These are phyloP conservation scores for Dicyrtoma fusca DNA, from an alignment of 2,888 invertebrate species.

Conservation along the genomic window DNA sequence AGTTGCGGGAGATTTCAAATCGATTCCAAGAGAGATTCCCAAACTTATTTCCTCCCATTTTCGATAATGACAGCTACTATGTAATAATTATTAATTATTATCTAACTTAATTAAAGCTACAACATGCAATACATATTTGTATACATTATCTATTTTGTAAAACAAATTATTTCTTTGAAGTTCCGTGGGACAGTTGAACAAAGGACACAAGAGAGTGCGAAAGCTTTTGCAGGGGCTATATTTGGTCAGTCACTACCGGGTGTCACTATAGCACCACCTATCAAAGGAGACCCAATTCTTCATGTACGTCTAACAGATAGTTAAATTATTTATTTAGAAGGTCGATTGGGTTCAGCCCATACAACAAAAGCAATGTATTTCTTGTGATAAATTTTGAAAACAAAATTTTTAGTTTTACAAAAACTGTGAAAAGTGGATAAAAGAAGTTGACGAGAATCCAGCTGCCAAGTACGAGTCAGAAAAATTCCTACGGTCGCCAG, in stretches of 20 bases:
- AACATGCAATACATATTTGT: too few relatives aligned
- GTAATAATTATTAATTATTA: too few relatives aligned
- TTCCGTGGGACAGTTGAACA: conserved; percentile 25
- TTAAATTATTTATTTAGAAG: background rate
- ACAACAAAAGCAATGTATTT: background rate
- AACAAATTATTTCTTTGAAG: conserved; percentile 18
- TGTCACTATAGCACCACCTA: conserved; percentile 69
- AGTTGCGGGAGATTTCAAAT: conserved; percentile 38
- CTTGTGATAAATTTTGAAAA: too few relatives aligned
- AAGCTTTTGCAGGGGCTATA: conserved; percentile 20
- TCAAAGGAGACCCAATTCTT: conserved; percentile 68
- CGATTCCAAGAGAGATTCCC: conserved; percentile 43
- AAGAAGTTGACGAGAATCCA: conserved; percentile 70
- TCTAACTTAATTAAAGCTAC: too few relatives aligned
- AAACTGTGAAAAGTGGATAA: conserved; percentile 71
- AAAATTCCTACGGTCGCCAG: conserved; percentile 64
- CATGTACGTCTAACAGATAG: conserved; percentile 68
- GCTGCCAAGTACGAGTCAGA: conserved; percentile 64
- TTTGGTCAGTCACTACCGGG: conserved; percentile 58
- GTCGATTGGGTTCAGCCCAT: too few relatives aligned
- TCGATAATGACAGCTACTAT: conserved; percentile 38
- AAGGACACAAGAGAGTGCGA: conserved; percentile 27
- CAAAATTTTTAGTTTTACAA: conserved; percentile 70
- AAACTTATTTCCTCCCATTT: conserved; percentile 33
- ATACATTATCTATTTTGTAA: too few relatives aligned